These are phyloP conservation scores for Atractosteus spatula DNA, from an alignment of 2,113 vertebrate genomes.

Conservation along the genomic window DNA sequence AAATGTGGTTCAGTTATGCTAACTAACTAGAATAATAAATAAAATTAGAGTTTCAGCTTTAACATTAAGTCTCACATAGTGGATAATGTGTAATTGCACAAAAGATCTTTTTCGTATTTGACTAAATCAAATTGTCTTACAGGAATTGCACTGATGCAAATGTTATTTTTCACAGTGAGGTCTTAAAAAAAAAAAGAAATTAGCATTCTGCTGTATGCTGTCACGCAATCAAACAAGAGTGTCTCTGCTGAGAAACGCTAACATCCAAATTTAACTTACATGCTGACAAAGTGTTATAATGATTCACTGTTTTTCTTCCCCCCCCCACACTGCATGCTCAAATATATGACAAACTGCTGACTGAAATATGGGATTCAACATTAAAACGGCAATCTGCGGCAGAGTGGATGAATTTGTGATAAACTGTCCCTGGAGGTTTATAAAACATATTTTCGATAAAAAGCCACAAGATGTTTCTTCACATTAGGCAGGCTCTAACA, in stretches of 20 bases:
- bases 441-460: slow-evolving; percentile 74
- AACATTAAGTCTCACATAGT: no score
- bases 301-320: slow-evolving; percentile 26
- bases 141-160: background rate
- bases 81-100: no score
- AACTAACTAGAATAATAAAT: no score
- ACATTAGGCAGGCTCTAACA: slow-evolving; percentile 63
- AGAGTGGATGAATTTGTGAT: slow-evolving; percentile 83
- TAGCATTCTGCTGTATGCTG: slow-evolving; percentile 49
- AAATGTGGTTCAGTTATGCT: no score
- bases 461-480: slow-evolving; percentile 64
- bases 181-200: slow-evolving; percentile 47
- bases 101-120: no score
- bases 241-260: slow-evolving; percentile 37
- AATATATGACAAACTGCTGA: slow-evolving; percentile 42
- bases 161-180: slow-evolving; percentile 32
- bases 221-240: slow-evolving; percentile 34
- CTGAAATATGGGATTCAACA: slow-evolving; percentile 59
- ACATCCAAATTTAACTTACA: slow-evolving; percentile 41
- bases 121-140: background rate
- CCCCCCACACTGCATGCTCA: slow-evolving; percentile 20
- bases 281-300: slow-evolving; percentile 46
- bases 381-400: slow-evolving; percentile 67
- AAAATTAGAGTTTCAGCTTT: no score
- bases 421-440: slow-evolving; percentile 77